Percentiles rank a stretch among this genome's conserved stretches.
Evolutionary conservation across 2,113 vertebrate genomes (phyloP).

Genomic region (Cheilinus undulatus): DNA sequence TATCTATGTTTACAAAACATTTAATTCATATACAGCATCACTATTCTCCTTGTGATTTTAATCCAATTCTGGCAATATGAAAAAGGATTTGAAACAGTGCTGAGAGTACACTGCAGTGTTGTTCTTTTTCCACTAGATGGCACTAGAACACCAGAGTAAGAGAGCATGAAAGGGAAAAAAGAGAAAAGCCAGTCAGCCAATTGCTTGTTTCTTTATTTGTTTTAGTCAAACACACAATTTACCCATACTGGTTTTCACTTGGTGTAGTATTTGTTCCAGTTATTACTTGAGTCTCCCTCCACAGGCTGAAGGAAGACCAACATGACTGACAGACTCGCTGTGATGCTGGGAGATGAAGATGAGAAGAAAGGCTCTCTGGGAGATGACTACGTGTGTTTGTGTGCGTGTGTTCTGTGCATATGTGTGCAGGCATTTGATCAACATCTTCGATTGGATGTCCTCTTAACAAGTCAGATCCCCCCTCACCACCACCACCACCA

Average conservation of each 20-base stretch:
- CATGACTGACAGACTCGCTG: conserved; percentile 62
- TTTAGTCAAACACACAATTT: conserved; percentile 83
- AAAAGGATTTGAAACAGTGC: neutral
- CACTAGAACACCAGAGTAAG: conserved; percentile 28
- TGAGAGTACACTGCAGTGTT: neutral
- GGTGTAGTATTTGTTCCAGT: conserved; percentile 74
- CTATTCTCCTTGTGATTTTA: no score
- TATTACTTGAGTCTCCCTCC: conserved; percentile 69
- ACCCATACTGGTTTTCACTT: conserved; percentile 76
- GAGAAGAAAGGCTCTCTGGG: conserved; percentile 64
- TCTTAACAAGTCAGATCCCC: conserved; percentile 71
- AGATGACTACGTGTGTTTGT: conserved; percentile 16
- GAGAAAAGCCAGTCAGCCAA: conserved; percentile 50
- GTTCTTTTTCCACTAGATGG: conserved; percentile 59
- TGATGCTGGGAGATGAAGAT: conserved; percentile 52
- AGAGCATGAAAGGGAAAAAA: conserved; percentile 22
- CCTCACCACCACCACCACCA: conserved; percentile 26
- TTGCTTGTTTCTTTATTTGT: conserved; percentile 81
- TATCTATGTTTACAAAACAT: no score
- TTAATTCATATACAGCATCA: no score
- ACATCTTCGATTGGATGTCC: conserved; percentile 77
- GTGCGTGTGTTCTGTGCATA: conserved; percentile 30
- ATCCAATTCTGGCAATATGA: no score
- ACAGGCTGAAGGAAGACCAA: conserved; percentile 67
- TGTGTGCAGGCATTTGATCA: conserved; percentile 72